These are phyloP conservation scores for Ia io DNA, from an alignment of 2,113 vertebrate species.

Conservation along the genomic window DNA sequence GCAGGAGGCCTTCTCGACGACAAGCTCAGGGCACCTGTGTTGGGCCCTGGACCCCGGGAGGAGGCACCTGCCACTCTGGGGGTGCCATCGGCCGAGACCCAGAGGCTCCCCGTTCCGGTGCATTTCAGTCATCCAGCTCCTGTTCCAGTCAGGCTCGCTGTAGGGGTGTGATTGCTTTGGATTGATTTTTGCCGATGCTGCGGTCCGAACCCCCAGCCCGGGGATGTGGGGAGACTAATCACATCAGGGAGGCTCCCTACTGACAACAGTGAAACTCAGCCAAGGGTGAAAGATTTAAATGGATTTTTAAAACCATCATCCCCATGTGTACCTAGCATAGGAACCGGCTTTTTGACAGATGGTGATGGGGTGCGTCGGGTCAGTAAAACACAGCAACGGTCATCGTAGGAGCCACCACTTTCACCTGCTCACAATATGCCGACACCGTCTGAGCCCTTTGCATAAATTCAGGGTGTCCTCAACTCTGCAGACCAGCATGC, in stretches of 20 bases:
- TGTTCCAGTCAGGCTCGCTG: background rate
- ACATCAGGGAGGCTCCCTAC: background rate
- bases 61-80: background rate
- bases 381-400: background rate
- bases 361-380: background rate
- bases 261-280: background rate
- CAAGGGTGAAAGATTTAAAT: background rate
- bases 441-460: accelerated
- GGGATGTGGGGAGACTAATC: conserved; percentile 47
- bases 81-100: accelerated
- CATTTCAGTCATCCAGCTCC: background rate
- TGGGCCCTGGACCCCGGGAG: too few species aligned
- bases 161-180: conserved; percentile 57
- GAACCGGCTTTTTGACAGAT: background rate
- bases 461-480: accelerated
- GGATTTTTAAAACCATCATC: background rate
- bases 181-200: conserved; percentile 58
- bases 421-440: accelerated
- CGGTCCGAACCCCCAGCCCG: background rate
- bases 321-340: background rate
- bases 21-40: accelerated
- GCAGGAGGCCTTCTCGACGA: background rate
- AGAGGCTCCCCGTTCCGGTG: background rate
- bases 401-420: accelerated
- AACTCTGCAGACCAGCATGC: background rate